Evolutionary conservation across 2,888 invertebrate species (phyloP), one percentile per base, ranked within the genome.

Genomic region (Plebejus anna): DNA sequence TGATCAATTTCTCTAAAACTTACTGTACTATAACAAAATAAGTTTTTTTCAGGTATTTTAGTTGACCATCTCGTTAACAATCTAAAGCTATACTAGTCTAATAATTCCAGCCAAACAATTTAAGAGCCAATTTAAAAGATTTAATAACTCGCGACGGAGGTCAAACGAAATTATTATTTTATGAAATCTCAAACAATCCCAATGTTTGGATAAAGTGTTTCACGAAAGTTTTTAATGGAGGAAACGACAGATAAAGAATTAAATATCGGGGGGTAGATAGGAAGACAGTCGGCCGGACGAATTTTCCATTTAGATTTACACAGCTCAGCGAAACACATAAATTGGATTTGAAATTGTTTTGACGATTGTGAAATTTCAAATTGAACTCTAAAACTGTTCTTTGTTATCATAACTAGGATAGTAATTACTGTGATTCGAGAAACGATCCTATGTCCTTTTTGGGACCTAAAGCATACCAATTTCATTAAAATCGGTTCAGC

Each of bases 301-400:
- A 80, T 84, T 85, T 87, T 84, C 85, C 81, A 86, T 86, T 84
- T 84, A 80, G 82, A 80, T 84, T 84, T 82, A 84, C 83, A 83
- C 83, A 83, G 79, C 78, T 80, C 78, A 57, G 57, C 71, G 76
- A 76, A 76, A 79, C 77, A 75, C 75, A 71, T 77, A 77, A 73
- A 81, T 80, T 79, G 78, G 78, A 75, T 79, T 80, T 78, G 79
- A 79, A 80, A 80, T 80, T 78, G 79, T 79, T 66, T 77, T 76
- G 75, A 61, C 72, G 76, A 77, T 76, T 72, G 73, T 42, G 72
- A 77, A 73, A 57, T 76, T 78, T 78, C 51, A 32, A 76, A 70
- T n/a, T 36, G 70, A 70, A 55, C 47, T 4, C 38, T 47, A 2
- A 47, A 11, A 2, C 47, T 47, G 42, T 42, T 42, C 7, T 42